These are phyloP conservation scores for Orthonychiurus folsomi DNA, from an alignment of 2,888 invertebrate genomes.

Conservation along the genomic window DNA sequence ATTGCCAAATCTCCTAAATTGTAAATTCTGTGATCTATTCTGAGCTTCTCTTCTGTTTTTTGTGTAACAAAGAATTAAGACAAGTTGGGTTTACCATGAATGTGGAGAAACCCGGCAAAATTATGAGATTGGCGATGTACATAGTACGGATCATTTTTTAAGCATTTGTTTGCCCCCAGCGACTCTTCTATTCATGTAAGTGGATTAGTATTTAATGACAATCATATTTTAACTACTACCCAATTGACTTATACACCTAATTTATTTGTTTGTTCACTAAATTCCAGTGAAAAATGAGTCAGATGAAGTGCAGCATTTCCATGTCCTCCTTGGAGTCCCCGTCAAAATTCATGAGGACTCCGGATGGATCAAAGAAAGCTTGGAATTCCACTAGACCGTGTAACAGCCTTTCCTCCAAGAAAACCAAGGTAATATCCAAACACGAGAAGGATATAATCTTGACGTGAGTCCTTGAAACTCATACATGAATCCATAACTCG, in stretches of 20 bases:
- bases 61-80: slow-evolving; percentile 8
- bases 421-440: slow-evolving; percentile 29
- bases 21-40: slow-evolving; percentile 31
- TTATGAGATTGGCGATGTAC: not conserved
- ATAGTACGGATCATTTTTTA: not conserved
- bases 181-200: slow-evolving; percentile 37
- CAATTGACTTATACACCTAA: not conserved
- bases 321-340: slow-evolving; percentile 36
- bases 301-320: slow-evolving; percentile 38
- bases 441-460: no score
- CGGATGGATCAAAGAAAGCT: slow-evolving; percentile 31
- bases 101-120: not conserved
- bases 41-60: slow-evolving; percentile 29
- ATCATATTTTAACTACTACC: not conserved
- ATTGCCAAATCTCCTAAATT: slow-evolving; percentile 27
- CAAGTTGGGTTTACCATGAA: not conserved
- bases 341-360: slow-evolving; percentile 31
- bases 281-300: slow-evolving; percentile 33
- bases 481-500: no score
- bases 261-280: slow-evolving; percentile 9
- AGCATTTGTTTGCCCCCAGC: not conserved
- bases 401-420: slow-evolving; percentile 30
- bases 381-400: slow-evolving; percentile 24
- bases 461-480: no score
- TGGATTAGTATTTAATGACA: not conserved